phyloP scores from a whole-genome alignment of 2,113 vertebrate genomes.

The Rattus rattus region DNA sequence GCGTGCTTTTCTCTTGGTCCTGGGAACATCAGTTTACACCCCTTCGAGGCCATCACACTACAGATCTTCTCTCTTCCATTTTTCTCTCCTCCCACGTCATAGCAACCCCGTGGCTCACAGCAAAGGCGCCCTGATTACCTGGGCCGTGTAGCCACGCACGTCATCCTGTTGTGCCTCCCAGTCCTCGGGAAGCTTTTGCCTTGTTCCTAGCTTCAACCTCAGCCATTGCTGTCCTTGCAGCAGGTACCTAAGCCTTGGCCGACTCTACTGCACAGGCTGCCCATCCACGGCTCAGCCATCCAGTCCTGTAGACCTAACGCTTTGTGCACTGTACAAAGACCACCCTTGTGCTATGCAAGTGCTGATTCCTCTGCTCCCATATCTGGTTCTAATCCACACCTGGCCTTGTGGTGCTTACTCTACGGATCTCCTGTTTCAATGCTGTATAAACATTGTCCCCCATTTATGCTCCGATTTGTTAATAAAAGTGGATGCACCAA shows the following conservation, averaged over 20 bases:
- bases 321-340: too few species aligned
- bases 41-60: neutral
- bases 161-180: neutral
- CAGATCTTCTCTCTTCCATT: neutral
- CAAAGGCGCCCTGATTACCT: neutral
- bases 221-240: neutral
- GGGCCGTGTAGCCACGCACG: neutral
- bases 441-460: too few species aligned
- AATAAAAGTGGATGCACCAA: too few species aligned
- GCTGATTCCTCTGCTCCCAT: too few species aligned
- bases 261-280: neutral
- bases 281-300: neutral
- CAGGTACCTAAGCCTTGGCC: neutral
- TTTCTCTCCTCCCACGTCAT: too few species aligned
- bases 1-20: neutral
- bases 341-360: too few species aligned
- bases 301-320: too few species aligned
- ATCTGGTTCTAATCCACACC: too few species aligned
- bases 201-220: neutral
- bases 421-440: too few species aligned
- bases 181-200: neutral
- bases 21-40: neutral
- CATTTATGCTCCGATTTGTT: too few species aligned
- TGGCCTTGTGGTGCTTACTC: too few species aligned
- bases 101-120: neutral